Conservation (phyloP, 2,888 invertebrate species). For the Drosophila nigritarsus region DNA sequence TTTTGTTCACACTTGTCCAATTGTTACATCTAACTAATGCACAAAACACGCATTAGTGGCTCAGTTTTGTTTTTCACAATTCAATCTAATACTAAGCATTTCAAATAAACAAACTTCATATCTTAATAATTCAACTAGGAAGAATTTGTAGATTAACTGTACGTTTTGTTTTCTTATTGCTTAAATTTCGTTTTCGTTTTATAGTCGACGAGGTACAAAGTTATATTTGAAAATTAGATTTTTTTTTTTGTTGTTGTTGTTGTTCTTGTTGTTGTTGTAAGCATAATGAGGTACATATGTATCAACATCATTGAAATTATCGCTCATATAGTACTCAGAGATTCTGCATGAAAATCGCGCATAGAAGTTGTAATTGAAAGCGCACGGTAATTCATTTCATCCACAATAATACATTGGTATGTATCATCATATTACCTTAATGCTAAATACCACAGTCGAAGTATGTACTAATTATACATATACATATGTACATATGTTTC, state of each 20-base stretch:
- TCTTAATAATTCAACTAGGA: conserved; percentile 71
- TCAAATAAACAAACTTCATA: conserved; percentile 63
- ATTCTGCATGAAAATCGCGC: conserved; percentile 50
- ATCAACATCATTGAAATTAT: conserved; percentile 74
- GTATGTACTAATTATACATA: conserved; percentile 76
- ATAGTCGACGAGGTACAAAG: conserved; percentile 80
- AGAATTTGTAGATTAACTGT: conserved; percentile 61
- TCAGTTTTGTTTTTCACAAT: conserved; percentile 36
- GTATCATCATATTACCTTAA: conserved; percentile 77
- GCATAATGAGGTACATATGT: conserved; percentile 79
- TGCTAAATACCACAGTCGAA: conserved; percentile 85
- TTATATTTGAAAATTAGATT: conserved; percentile 72
- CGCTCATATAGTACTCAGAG: conserved; percentile 45
- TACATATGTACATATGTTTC: conserved; percentile 46
- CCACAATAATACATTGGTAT: conserved; percentile 18
- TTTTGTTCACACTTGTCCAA: conserved; percentile 75
- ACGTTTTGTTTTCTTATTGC: conserved; percentile 49
- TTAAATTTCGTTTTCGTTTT: conserved; percentile 43
- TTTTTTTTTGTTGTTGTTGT: conserved; percentile 46
- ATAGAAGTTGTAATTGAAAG: conserved; percentile 46
- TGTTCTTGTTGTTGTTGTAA: conserved; percentile 53
- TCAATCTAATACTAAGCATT: conserved; percentile 50
- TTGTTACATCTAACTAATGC: conserved; percentile 51
- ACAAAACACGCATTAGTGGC: conserved; percentile 51
- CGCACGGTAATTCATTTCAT: conserved; percentile 25